Conservation (phyloP, 2,797 vertebrate species). For the Heliangelus exortis region DNA sequence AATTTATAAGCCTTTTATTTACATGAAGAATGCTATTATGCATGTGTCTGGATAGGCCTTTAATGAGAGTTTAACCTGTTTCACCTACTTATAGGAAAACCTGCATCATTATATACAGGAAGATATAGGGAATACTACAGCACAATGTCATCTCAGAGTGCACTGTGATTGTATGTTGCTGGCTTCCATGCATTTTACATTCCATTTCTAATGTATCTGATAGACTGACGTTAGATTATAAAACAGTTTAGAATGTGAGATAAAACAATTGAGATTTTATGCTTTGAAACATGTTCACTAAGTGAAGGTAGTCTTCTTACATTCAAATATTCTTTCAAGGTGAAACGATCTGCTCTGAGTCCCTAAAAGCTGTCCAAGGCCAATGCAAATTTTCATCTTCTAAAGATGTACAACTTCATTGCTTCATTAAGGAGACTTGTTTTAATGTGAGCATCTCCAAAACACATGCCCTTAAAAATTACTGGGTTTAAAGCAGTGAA, state of each 20-base stretch:
- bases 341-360: neutral
- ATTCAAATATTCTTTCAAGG: neutral
- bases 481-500: conserved; percentile 51
- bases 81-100: neutral
- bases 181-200: neutral
- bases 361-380: neutral
- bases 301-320: neutral
- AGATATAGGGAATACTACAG: neutral
- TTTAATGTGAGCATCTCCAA: conserved; percentile 37
- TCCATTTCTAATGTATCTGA: neutral
- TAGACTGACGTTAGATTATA: neutral
- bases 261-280: neutral
- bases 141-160: neutral
- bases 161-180: neutral
- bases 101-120: neutral
- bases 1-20: conserved; percentile 70
- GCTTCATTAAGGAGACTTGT: neutral
- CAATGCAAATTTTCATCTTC: neutral
- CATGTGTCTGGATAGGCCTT: conserved; percentile 44
- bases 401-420: neutral
- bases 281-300: neutral
- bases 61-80: conserved; percentile 72
- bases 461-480: conserved; percentile 37
- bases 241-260: neutral
- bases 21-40: conserved; percentile 28